Evolutionary conservation across 2,113 vertebrate species (phyloP).

Genomic region (Pelobates fuscus): DNA sequence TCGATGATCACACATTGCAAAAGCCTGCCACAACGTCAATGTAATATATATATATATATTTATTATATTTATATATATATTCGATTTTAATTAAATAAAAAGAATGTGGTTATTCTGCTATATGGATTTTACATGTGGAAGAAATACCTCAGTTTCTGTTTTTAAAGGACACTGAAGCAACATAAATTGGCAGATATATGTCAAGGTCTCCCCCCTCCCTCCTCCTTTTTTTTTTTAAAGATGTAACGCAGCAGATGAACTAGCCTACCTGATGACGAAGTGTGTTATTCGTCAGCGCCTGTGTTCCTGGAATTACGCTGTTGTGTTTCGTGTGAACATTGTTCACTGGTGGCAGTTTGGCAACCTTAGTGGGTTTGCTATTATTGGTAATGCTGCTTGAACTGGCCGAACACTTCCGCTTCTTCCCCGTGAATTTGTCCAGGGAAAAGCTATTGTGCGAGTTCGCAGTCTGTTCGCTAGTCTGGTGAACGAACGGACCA

Average conservation of each 20-base stretch:
- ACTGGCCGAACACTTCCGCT: conserved; percentile 87
- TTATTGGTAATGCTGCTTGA: conserved; percentile 72
- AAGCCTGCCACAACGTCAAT: too few species aligned
- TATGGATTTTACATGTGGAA: too few species aligned
- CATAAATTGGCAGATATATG: too few species aligned
- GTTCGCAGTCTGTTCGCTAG: conserved; percentile 76
- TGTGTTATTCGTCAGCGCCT: conserved; percentile 87
- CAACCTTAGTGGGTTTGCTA: conserved; percentile 85
- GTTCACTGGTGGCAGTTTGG: conserved; percentile 89
- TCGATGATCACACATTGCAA: too few species aligned
- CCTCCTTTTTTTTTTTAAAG: too few species aligned
- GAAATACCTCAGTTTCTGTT: too few species aligned
- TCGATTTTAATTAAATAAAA: too few species aligned
- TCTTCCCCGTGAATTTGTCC: conserved; percentile 88
- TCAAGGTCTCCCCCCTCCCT: too few species aligned
- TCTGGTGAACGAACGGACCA: conserved; percentile 91
- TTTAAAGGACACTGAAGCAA: too few species aligned
- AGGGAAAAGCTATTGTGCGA: conserved; percentile 74
- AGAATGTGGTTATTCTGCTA: too few species aligned
- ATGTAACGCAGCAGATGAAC: background rate
- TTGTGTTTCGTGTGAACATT: conserved; percentile 91
- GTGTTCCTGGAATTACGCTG: conserved; percentile 83
- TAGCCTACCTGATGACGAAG: conserved; percentile 91
- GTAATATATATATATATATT: too few species aligned
- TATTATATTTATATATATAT: too few species aligned